Conservation (phyloP, 2,113 vertebrate species). For the Boleophthalmus pectinirostris region DNA sequence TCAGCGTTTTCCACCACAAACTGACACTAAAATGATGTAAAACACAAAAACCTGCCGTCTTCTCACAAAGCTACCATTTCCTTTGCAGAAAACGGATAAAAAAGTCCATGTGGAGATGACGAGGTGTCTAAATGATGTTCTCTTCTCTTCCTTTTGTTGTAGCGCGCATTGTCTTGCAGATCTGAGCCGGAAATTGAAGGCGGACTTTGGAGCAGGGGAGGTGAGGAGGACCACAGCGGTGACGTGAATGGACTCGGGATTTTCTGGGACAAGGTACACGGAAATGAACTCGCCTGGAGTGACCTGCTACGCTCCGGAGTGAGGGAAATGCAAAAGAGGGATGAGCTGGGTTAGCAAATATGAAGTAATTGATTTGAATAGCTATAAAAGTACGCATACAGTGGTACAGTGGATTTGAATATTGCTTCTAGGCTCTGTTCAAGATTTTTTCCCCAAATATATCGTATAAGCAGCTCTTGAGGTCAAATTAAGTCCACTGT, state of each 20-base stretch:
- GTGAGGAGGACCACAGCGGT: conserved; percentile 39
- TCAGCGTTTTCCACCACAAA: no score
- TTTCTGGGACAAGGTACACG: conserved; percentile 54
- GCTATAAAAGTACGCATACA: not conserved
- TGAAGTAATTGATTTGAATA: not conserved
- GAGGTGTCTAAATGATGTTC: conserved; percentile 27
- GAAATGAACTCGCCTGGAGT: conserved; percentile 65
- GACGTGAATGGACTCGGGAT: conserved; percentile 34
- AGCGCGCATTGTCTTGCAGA: conserved; percentile 61
- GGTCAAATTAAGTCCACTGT: no score
- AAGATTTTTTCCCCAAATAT: no score
- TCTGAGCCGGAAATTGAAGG: conserved; percentile 72
- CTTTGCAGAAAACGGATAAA: conserved; percentile 14
- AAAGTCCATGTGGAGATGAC: conserved; percentile 26
- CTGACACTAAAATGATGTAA: no score
- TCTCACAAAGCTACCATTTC: not conserved
- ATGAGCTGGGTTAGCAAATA: conserved; percentile 23
- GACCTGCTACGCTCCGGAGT: conserved; percentile 32
- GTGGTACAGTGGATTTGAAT: not conserved
- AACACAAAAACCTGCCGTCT: no score
- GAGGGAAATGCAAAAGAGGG: conserved; percentile 17
- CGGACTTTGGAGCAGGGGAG: conserved; percentile 32
- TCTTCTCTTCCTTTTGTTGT: conserved; percentile 55
- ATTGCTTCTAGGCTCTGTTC: no score
- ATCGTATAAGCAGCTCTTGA: no score